Evolutionary conservation across 2,888 invertebrate genomes (phyloP).

Genomic region (Ligdia adustata): DNA sequence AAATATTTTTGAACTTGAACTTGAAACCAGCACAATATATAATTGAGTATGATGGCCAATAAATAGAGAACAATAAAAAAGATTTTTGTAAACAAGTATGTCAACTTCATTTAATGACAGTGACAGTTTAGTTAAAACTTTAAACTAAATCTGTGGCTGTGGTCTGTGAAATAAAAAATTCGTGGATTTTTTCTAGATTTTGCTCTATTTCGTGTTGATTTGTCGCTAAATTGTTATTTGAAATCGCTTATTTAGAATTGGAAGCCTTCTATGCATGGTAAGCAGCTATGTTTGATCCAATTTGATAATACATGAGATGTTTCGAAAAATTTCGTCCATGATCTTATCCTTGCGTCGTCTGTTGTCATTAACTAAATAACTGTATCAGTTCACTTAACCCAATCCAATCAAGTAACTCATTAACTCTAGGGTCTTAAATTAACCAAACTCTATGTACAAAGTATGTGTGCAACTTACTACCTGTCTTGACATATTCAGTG

Average conservation of each 20-base stretch:
- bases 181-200: slow-evolving; percentile 2
- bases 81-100: too few species aligned
- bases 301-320: background rate
- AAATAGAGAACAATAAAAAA: too few species aligned
- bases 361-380: slow-evolving; percentile 20
- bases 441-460: background rate
- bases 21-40: too few species aligned
- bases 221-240: background rate
- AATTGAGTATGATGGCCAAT: too few species aligned
- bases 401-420: too few species aligned
- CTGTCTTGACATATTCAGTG: background rate
- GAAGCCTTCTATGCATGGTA: slow-evolving; percentile 9
- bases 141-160: background rate
- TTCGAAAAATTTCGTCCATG: slow-evolving; percentile 25
- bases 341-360: slow-evolving; percentile 29
- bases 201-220: slow-evolving; percentile 6
- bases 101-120: background rate
- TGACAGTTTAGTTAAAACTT: background rate
- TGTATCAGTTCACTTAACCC: slow-evolving; percentile 7
- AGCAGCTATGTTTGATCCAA: background rate
- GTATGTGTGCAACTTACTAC: background rate
- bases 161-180: background rate
- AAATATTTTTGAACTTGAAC: too few species aligned
- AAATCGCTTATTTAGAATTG: background rate
- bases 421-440: background rate